Evolutionary conservation across 2,888 invertebrate species (phyloP).

Genomic region (Mamestra brassicae): DNA sequence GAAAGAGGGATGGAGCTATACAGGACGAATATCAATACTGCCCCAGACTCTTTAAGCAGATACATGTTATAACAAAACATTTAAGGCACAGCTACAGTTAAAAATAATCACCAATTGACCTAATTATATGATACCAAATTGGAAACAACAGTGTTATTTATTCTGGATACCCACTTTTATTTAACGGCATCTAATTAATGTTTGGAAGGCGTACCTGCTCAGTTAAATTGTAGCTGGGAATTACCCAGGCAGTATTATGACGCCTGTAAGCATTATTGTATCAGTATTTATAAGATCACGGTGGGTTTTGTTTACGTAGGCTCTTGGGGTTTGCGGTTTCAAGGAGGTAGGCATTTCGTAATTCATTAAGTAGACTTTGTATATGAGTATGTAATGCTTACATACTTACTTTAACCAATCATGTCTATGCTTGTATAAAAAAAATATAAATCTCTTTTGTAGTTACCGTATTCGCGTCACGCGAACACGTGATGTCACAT

Average conservation of each 20-base stretch:
- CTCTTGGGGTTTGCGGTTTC: slow-evolving; percentile 22
- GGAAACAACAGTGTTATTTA: slow-evolving; percentile 10
- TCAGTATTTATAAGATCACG: slow-evolving; percentile 51
- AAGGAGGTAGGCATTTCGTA: slow-evolving; percentile 3
- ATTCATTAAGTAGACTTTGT: slow-evolving; percentile 19
- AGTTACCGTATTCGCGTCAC: no score
- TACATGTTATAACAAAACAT: neutral
- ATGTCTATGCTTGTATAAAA: neutral
- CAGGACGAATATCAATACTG: no score
- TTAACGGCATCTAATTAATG: slow-evolving; percentile 21
- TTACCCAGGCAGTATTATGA: slow-evolving; percentile 26
- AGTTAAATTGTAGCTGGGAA: slow-evolving; percentile 7
- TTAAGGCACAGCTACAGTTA: slow-evolving; percentile 1
- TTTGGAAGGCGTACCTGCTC: neutral
- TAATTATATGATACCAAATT: slow-evolving; percentile 16
- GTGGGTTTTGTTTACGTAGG: slow-evolving; percentile 41
- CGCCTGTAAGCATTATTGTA: slow-evolving; percentile 37
- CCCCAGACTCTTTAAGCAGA: neutral
- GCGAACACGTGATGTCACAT: no score
- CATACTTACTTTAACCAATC: neutral
- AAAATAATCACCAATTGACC: slow-evolving; percentile 30
- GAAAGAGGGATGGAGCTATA: no score
- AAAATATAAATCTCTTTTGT: neutral
- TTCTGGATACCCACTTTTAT: slow-evolving; percentile 16
- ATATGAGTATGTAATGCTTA: neutral